Evolutionary conservation across 2,797 vertebrate species (phyloP), one percentile per base, ranked within the genome.

Genomic region (Falco biarmicus): DNA sequence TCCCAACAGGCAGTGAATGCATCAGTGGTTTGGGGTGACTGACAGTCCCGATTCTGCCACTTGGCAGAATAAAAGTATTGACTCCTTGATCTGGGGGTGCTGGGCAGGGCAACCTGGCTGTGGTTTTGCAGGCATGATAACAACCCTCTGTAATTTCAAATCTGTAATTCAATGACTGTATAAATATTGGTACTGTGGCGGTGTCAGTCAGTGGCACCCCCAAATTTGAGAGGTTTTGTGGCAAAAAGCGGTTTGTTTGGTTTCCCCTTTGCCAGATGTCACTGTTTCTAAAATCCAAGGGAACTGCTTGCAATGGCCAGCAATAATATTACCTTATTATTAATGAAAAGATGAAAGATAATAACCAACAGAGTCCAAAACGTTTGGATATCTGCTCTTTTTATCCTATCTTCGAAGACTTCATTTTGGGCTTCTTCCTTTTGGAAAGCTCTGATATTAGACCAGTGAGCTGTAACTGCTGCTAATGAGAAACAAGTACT

Each of bases 1-100:
- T 66, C 34, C 47, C 47, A 63, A 5, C 7, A 20, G 48, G 34
- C 34, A 60, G 21, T 29, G 59, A 81, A n/a, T 24, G 17, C 2
- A 1, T n/a, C 47, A 80, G 65, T 0, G 2, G 15, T 51, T 57
- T 51, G 31, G 29, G 43, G 17, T 60, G 17, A 51, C 34, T 1
- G 1, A 39, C 6, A 1, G 32, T 79, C 28, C 54, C 1, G 2
- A 5, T 51, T 64, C 41, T 91, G 63, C 25, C 28, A n/a, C 0
- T 0, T n/a, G 22, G 19, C 39, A 79, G 51, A 76, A 75, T 34
- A 71, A 75, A 86, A 84, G 10, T 16, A 54, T 17, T 50, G 20
- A 86, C 57, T 60, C 10, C n/a, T 84, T 1, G 5, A 9, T 54
- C 69, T 79, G 10, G 76, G 77, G 12, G 22, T 61, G 18, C 57